Base-by-base conservation (phyloP, 2,113 vertebrate genomes). In the Acanthochromis polyacanthus region DNA sequence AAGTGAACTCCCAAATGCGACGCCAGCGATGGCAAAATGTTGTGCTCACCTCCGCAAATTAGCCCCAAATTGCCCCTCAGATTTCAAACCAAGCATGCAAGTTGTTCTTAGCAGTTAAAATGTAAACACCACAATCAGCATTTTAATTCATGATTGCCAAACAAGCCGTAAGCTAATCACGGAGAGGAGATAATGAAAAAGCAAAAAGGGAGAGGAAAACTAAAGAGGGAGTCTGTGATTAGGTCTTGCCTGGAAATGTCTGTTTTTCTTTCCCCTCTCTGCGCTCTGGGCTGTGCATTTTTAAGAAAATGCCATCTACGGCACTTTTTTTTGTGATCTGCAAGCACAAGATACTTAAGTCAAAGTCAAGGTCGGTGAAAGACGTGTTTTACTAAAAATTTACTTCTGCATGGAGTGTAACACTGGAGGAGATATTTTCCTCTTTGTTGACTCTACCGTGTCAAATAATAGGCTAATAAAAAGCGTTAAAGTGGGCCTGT, bases 141-240 rank as follows among this genome's bases (percentile, higher is more conserved):
- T 86, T 93, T 90, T 89, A 90, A 92, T 91, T 89, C 64, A 76
- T 22, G 76, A 81, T 87, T 82, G 75, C 83, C 71, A 89, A 91
- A 91, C 83, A 89, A 88, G 89, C 92, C 75, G 64, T 83, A 57
- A 92, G 87, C 72, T 87, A 86, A 77, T 88, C 81, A 88, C 32
- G 25, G 55, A 67, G 75, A 64, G 48, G 69, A 84, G 82, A 82
- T 90, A 88, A 90, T 86, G 79, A 83, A 90, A 75, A 88, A 76
- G 66, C 83, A 57, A 71, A 57, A 77, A 53, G 38, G 58, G 59
- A 61, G 81, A 65, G 53, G 40, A 52, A 67, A 60, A 68, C 50
- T 38, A n/a, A 56, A 58, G 51, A 75, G 78, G 72, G 75, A 83
- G 64, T 40, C 46, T 40, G 80, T 74, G 85, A 90, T 90, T 84